Evolutionary conservation across 1,140 invertebrate genomes (phyloP).

Genomic region (Bombyx mandarina): DNA sequence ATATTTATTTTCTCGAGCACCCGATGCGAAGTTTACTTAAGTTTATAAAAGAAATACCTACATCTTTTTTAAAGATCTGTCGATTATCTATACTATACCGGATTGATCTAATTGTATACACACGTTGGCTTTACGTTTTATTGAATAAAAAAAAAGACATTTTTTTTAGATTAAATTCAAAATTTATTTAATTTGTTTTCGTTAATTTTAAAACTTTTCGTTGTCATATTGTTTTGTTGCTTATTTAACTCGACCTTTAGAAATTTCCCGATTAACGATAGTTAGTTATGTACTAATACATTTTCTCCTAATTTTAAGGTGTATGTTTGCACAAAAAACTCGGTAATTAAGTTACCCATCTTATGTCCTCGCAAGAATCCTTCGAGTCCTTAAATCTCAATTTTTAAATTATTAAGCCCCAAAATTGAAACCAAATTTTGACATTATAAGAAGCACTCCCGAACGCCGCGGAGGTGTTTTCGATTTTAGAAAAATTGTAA

Average conservation of each 20-base stretch:
- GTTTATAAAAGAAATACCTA: not conserved
- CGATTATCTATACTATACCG: not conserved
- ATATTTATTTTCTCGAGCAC: constrained; percentile 38
- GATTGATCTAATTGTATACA: not conserved
- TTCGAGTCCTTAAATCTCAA: constrained; percentile 23
- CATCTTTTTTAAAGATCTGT: not conserved
- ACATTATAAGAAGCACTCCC: constrained; percentile 19
- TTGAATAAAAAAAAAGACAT: too few species aligned
- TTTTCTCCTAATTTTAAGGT: too few species aligned
- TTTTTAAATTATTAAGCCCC: constrained; percentile 25
- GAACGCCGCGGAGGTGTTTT: too few species aligned
- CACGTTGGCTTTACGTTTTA: too few species aligned
- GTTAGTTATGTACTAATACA: too few species aligned
- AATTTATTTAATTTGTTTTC: constrained; percentile 5
- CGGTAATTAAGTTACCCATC: constrained; percentile 2
- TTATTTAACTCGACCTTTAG: constrained; percentile 20
- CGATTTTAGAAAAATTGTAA: constrained; percentile 47
- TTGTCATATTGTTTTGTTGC: constrained; percentile 33
- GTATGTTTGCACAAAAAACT: too few species aligned
- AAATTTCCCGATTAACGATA: too few species aligned
- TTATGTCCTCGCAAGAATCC: not conserved
- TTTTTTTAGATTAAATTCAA: too few species aligned
- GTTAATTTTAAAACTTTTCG: constrained; percentile 30
- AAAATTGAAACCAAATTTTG: constrained; percentile 58
- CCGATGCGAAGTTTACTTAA: constrained; percentile 58